Conservation (phyloP, 2,113 vertebrate genomes). For the Centropus bengalensis region DNA sequence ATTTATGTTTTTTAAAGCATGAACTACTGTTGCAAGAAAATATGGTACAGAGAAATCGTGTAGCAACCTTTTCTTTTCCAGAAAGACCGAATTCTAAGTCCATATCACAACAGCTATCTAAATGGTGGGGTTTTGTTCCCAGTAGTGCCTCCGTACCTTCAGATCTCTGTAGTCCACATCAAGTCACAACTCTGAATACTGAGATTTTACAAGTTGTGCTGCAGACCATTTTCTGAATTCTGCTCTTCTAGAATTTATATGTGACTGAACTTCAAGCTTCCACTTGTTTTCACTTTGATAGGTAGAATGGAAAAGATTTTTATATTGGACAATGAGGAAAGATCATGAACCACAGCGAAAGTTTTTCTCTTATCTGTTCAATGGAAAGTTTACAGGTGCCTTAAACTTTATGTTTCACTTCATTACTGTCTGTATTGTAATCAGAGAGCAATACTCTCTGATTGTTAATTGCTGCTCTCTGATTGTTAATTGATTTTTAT, state of each 20-base stretch:
- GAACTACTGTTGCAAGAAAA: neutral
- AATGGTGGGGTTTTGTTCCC: too few relatives aligned
- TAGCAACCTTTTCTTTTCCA: neutral
- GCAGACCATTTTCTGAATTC: neutral
- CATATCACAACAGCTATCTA: neutral
- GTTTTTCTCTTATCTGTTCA: neutral
- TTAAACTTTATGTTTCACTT: neutral
- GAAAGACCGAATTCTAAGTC: neutral
- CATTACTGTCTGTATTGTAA: neutral
- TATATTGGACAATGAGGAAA: neutral
- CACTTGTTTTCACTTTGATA: neutral
- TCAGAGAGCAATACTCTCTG: neutral
- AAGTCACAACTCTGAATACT: neutral
- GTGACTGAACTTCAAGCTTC: neutral
- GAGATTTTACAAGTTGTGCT: neutral
- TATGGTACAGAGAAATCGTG: neutral
- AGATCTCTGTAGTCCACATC: neutral
- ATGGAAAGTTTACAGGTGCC: neutral
- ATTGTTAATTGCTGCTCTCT: fast-evolving
- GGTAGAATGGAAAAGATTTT: neutral
- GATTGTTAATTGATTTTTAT: neutral
- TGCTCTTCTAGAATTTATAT: neutral
- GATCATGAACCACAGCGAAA: neutral
- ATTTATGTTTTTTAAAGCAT: neutral
- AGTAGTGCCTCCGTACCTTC: neutral